Evolutionary conservation across 2,888 invertebrate genomes (phyloP), one percentile per base, ranked within the genome.

Genomic region (Drosophila bunnanda): DNA sequence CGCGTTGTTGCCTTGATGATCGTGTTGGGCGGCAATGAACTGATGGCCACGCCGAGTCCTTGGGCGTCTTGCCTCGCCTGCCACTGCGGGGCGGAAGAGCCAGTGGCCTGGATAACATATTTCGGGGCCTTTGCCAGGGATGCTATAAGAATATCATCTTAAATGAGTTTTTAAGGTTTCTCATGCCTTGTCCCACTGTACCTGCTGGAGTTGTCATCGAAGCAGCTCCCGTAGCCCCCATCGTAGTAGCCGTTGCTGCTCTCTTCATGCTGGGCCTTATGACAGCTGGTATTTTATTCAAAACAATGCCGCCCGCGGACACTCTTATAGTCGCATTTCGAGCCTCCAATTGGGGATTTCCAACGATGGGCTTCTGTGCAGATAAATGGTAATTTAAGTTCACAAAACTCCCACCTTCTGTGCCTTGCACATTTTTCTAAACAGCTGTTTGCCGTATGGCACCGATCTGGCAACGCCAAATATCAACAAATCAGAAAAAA

Each of bases 251-350:
- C 4, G 54, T n/a, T 59, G n/a, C 64, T 57, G 57, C 54, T 75
- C 92, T 85, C 71, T 91, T 91, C 91, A 91, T 91, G 38, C 71
- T 75, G 17, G 87, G 79, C 36, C 79, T 86, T 13, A 90, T 79
- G 7, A 78, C 57, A 39, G 86, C 78, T 41, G 89, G 80, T 56
- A 90, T 78, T 65, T 85, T 82, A 60, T 90, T 90, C 5, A 89
- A 75, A 30, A 88, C 75, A 28, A 89, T 68, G 25, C 77, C 82
- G 7, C 75, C 77, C 12, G 81, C 50, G 17, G 72, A 46, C 15
- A 44, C 43, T 32, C 46, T 55, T 13, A 43, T 30, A 10, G 41
- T 39, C 15, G 56, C 52, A 25, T 32, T 56, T 12, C 46, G 56
- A 3, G 43, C 1, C 36, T 77, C 80, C 54, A 89, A 13, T 65